A percentile compares a stretch with the other conserved stretches of the same genome.
Evolutionary conservation across 2,797 vertebrate genomes (phyloP).

Genomic region (Sardinella longiceps): DNA sequence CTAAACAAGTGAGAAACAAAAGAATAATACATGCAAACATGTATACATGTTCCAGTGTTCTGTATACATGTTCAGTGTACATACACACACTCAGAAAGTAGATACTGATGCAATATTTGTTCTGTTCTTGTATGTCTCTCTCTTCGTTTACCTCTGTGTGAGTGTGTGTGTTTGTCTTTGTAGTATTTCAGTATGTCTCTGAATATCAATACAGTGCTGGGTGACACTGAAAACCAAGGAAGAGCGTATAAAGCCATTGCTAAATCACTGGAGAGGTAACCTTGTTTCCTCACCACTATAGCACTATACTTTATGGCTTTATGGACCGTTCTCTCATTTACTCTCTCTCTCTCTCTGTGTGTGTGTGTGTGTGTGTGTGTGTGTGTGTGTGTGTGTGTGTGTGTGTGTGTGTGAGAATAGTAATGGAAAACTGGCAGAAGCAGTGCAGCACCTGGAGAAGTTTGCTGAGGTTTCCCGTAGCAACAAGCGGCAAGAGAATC

Average conservation of each 20-base stretch:
- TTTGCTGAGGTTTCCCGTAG: slow-evolving; percentile 34
- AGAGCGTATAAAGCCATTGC: background rate
- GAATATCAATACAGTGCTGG: background rate
- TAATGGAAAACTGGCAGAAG: slow-evolving; percentile 33
- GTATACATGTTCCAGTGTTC: background rate
- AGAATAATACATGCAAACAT: background rate
- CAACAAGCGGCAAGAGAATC: slow-evolving; percentile 20
- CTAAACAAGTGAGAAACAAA: background rate
- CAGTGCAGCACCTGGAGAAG: slow-evolving; percentile 36
- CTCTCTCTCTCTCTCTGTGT: too few species aligned
- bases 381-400: slow-evolving; percentile 11
- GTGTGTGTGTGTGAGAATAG: slow-evolving; percentile 18
- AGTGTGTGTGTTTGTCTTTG: background rate
- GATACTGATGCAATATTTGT: background rate
- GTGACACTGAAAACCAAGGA: background rate
- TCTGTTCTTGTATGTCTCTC: background rate
- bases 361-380: background rate
- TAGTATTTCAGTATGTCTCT: slow-evolving; percentile 3
- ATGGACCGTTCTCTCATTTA: background rate
- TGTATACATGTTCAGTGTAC: background rate
- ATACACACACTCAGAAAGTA: background rate
- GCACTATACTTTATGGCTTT: too few species aligned
- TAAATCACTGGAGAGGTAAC: slow-evolving; percentile 9
- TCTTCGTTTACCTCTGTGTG: background rate
- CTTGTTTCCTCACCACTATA: too few species aligned